These are phyloP conservation scores for Slavum lentiscoides DNA, from an alignment of 2,888 invertebrate species.

Conservation along the genomic window DNA sequence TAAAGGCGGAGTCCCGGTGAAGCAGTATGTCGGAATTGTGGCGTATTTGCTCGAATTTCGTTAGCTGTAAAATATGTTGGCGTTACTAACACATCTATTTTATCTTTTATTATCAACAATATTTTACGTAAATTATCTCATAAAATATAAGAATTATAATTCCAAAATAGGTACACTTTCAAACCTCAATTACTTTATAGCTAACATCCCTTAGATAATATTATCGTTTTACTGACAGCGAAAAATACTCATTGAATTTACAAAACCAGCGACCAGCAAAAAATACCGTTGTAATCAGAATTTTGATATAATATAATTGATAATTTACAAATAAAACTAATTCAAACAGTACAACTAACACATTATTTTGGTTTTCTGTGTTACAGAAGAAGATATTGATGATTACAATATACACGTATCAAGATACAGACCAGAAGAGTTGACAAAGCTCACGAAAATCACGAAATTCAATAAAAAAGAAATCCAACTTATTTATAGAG, in stretches of 20 bases:
- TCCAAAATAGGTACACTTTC: not conserved
- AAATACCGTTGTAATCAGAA: too few relatives aligned
- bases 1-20: not conserved
- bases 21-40: slow-evolving; percentile 9
- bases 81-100: not conserved
- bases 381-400: slow-evolving; percentile 75
- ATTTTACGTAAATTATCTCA: not conserved
- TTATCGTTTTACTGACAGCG: too few relatives aligned
- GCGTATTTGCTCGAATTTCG: not conserved
- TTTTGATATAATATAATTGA: too few relatives aligned
- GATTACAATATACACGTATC: slow-evolving; percentile 67
- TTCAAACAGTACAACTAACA: not conserved
- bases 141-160: not conserved
- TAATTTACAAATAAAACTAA: too few relatives aligned
- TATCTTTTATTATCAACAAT: not conserved
- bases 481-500: slow-evolving; percentile 86
- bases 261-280: too few relatives aligned
- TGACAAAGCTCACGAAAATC: slow-evolving; percentile 73
- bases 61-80: slow-evolving; percentile 3
- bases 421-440: slow-evolving; percentile 79
- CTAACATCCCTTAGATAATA: too few relatives aligned
- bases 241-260: too few relatives aligned
- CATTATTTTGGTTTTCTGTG: slow-evolving; percentile 38
- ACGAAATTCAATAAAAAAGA: slow-evolving; percentile 82
- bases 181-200: not conserved